phyloP scores from a whole-genome alignment of 2,888 invertebrate genomes.

The Caenorhabditis doughertyi region DNA sequence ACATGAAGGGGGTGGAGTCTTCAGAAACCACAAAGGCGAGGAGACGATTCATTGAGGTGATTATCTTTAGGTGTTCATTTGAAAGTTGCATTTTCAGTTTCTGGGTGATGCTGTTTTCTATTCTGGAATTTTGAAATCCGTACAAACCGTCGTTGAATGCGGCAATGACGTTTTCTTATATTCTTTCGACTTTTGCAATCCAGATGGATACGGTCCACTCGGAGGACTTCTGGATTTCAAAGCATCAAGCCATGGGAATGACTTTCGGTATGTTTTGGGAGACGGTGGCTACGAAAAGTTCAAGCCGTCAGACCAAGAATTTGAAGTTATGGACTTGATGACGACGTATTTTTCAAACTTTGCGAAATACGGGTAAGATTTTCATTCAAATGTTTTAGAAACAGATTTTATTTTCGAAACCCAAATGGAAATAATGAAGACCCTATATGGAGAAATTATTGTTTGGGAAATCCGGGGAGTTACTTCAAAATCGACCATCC shows the following conservation, averaged over 20 bases:
- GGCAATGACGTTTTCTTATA: constrained; percentile 66
- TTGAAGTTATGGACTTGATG: constrained; percentile 66
- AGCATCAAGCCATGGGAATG: constrained; percentile 67
- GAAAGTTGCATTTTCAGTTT: constrained; percentile 23
- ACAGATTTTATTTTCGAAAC: neutral
- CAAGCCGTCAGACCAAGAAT: constrained; percentile 65
- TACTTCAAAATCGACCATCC: constrained; percentile 37
- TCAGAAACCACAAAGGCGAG: neutral
- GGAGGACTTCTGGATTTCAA: constrained; percentile 6
- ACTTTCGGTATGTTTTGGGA: constrained; percentile 71
- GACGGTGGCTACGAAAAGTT: constrained; percentile 68
- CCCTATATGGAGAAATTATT: constrained; percentile 3
- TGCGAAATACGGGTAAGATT: constrained; percentile 67
- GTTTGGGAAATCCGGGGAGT: neutral
- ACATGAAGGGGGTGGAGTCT: neutral
- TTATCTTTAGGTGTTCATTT: neutral
- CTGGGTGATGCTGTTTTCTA: constrained; percentile 56
- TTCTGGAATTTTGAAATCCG: constrained; percentile 46
- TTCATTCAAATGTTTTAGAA: neutral
- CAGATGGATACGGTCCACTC: constrained; percentile 55
- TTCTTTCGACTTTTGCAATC: constrained; percentile 67
- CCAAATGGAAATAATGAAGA: constrained; percentile 1
- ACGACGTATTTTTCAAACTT: constrained; percentile 66
- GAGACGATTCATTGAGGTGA: constrained; percentile 27
- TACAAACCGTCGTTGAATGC: constrained; percentile 27